These are phyloP conservation scores for Geotrypetes seraphini DNA, from an alignment of 2,797 vertebrate genomes.

Conservation along the genomic window DNA sequence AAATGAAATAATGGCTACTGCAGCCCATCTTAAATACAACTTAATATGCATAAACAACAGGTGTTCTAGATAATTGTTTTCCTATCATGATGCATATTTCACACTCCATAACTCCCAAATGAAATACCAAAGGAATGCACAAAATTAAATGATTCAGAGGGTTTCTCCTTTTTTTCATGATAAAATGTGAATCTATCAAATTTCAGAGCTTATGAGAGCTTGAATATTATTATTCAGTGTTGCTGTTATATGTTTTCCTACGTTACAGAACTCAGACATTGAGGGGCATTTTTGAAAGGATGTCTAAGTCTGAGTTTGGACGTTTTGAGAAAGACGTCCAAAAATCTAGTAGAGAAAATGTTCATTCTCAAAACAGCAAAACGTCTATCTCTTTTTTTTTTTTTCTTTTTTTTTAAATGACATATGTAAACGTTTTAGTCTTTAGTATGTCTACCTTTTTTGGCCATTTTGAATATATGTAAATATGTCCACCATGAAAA, in stretches of 20 bases:
- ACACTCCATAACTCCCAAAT: slow-evolving; percentile 45
- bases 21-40: slow-evolving; percentile 7
- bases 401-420: too few species aligned
- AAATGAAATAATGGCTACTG: slow-evolving; percentile 12
- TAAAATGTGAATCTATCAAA: slow-evolving; percentile 17
- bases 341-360: too few species aligned
- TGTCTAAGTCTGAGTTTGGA: too few species aligned
- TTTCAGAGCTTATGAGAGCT: slow-evolving; percentile 15
- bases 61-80: slow-evolving; percentile 46
- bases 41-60: slow-evolving; percentile 28
- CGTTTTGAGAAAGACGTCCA: too few species aligned
- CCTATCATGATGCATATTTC: slow-evolving; percentile 40
- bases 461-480: too few species aligned
- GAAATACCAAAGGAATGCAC: slow-evolving; percentile 41
- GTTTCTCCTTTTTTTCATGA: slow-evolving; percentile 7
- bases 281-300: too few species aligned
- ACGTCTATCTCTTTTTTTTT: too few species aligned
- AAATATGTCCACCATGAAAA: too few species aligned
- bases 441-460: too few species aligned
- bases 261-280: slow-evolving; percentile 11
- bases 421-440: too few species aligned
- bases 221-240: slow-evolving; percentile 19
- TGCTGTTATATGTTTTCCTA: slow-evolving; percentile 27
- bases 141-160: slow-evolving; percentile 42
- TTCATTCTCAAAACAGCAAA: too few species aligned